Evolutionary conservation across 2,113 vertebrate genomes (phyloP), one percentile per base, ranked within the genome.

Genomic region (Oryzias celebensis): DNA sequence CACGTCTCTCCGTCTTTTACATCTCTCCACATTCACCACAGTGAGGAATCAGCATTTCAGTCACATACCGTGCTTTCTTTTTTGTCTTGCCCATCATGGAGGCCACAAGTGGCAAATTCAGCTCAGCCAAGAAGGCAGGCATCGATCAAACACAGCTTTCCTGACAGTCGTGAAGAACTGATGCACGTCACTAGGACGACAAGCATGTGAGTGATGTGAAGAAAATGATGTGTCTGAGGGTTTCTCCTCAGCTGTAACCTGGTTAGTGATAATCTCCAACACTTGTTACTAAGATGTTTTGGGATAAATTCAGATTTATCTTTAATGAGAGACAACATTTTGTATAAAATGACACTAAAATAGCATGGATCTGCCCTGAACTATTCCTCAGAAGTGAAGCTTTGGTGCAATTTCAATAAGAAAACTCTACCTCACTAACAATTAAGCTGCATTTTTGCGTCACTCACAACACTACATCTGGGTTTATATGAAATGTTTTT

Each of bases 21-120:
- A 53, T 76, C 68, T 59, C 52, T 82, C 62, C 58, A 69, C 48
- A 73, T 46, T 50, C 48, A 47, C 74, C 36, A 1, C 22, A 77
- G 63, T 77, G 73, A 78, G 70, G 73, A 78, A 85, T 88, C 80
- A 83, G 78, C 64, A 82, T 68, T 84, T 86, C 73, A 60, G 75
- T 86, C 75, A 83, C 79, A 87, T 85, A 77, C 48, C 52, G 36
- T 23, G 49, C 72, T 70, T 36, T 36, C 54, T 62, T 45, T 6
- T 15, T 52, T 68, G 58, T 80, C 42, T 58, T 20, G 23, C 61
- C 72, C 55, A 53, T 78, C 62, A 55, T 7, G 13, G 47, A 28
- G 60, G n/a, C 8, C 6, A 14, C 41, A 58, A 62, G 71, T 75
- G 50, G 58, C 50, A 80, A 77, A 77, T 78, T 68, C 73, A 73